Evolutionary conservation across 2,797 vertebrate genomes (phyloP).

Genomic region (Enoplosus armatus): DNA sequence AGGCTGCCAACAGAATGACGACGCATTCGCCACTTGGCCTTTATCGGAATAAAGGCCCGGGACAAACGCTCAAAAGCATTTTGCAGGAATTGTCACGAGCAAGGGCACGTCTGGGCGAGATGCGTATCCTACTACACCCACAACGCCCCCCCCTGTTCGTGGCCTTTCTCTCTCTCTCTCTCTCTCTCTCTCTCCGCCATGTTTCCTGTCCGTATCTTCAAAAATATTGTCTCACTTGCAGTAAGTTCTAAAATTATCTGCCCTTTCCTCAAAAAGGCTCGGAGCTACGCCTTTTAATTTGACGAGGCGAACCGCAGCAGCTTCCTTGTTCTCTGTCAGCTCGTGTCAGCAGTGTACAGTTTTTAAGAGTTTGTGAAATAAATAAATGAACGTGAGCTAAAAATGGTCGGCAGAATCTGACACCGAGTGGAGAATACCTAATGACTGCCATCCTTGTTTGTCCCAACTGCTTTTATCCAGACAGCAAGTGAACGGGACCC

Average conservation of each 20-base stretch:
- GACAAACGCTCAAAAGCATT: neutral
- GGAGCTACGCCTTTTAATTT: neutral
- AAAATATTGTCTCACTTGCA: too few relatives aligned
- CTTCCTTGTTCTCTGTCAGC: neutral
- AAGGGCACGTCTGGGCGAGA: too few relatives aligned
- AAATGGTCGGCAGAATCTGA: neutral
- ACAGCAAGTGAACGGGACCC: neutral
- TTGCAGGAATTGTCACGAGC: neutral
- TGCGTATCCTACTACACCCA: too few relatives aligned
- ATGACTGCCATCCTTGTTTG: neutral
- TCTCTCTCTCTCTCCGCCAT: neutral
- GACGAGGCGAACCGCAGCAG: neutral
- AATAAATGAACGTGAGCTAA: neutral
- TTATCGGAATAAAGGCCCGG: neutral
- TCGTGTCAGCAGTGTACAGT: neutral
- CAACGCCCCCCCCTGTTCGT: neutral
- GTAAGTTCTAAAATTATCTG: neutral
- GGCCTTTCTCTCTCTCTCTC: too few relatives aligned
- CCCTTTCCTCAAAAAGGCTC: conserved; percentile 1
- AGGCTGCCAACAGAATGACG: neutral
- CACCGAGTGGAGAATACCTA: neutral
- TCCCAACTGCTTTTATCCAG: neutral
- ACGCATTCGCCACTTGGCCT: neutral
- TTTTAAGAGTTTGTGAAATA: neutral
- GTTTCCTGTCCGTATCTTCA: neutral